Conservation (phyloP, 2,113 vertebrate genomes). For the Triplophysa siluroides region DNA sequence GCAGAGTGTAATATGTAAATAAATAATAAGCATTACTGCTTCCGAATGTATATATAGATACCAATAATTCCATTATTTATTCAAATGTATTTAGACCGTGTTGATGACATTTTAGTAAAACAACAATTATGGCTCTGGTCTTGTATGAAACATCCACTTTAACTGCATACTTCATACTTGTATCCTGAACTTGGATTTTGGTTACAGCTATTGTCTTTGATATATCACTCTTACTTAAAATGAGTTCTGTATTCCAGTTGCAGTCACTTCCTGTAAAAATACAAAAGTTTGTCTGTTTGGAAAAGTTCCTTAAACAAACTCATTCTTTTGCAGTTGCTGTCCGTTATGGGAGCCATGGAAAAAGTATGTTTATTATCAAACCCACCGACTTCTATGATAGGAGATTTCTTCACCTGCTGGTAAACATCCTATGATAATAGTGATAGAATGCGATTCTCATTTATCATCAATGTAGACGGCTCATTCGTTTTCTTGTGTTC, state of each 20-base stretch:
- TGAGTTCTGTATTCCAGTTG: background rate
- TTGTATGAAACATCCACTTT: background rate
- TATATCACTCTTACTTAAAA: background rate
- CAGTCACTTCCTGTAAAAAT: background rate
- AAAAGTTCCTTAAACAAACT: no score
- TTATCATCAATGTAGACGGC: background rate
- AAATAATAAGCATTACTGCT: background rate
- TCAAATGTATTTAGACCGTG: background rate
- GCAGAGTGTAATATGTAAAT: background rate
- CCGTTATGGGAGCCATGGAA: constrained; percentile 82
- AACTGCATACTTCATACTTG: background rate
- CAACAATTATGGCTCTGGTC: background rate
- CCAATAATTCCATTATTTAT: background rate
- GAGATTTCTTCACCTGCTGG: constrained; percentile 84
- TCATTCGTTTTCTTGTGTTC: background rate
- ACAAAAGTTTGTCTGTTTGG: background rate
- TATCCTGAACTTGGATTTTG: background rate
- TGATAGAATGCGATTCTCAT: background rate
- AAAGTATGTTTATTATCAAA: constrained; percentile 84
- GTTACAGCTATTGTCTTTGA: background rate
- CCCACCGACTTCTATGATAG: constrained; percentile 82
- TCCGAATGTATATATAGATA: background rate
- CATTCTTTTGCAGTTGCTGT: constrained; percentile 77
- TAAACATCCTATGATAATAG: constrained; percentile 61
- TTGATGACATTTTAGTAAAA: background rate